Conservation (phyloP, 2,888 invertebrate genomes). For the Tetheella fluctuosa region DNA sequence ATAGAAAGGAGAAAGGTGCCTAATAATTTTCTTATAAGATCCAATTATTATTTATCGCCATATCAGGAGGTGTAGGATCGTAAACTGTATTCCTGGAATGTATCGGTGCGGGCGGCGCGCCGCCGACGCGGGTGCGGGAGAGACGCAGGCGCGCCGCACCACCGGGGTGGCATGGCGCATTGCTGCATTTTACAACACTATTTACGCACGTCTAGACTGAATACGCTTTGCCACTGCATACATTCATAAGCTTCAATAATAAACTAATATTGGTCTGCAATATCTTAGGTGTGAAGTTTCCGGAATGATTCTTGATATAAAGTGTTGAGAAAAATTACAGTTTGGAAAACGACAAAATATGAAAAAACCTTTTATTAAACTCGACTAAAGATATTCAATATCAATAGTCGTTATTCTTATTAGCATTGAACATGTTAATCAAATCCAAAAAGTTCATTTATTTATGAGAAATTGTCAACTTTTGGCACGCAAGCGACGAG, state of each 20-base stretch:
- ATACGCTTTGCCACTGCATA: constrained; percentile 19
- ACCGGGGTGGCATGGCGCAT: constrained; percentile 7
- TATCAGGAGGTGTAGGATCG: not conserved
- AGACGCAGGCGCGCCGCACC: not conserved
- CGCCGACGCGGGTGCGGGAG: not conserved
- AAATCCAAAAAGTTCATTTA: too few relatives aligned
- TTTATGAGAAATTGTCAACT: not conserved
- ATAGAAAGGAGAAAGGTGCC: too few relatives aligned
- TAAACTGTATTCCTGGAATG: constrained; percentile 11
- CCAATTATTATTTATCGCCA: not conserved
- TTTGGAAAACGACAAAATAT: too few relatives aligned
- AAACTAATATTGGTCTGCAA: constrained; percentile 31
- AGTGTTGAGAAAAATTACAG: not conserved
- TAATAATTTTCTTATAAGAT: too few relatives aligned
- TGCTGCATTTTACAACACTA: constrained; percentile 31
- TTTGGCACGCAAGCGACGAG: too few relatives aligned
- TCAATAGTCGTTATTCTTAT: too few relatives aligned
- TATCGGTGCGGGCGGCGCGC: not conserved
- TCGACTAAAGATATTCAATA: too few relatives aligned
- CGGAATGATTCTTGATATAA: too few relatives aligned
- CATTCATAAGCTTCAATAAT: constrained; percentile 20
- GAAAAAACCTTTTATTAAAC: too few relatives aligned
- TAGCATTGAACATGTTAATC: too few relatives aligned
- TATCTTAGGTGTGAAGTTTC: not conserved
- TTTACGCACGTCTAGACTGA: constrained; percentile 64